Evolutionary conservation across 2,888 invertebrate genomes (phyloP).

Genomic region (Gastracanthus pulcherrimus): DNA sequence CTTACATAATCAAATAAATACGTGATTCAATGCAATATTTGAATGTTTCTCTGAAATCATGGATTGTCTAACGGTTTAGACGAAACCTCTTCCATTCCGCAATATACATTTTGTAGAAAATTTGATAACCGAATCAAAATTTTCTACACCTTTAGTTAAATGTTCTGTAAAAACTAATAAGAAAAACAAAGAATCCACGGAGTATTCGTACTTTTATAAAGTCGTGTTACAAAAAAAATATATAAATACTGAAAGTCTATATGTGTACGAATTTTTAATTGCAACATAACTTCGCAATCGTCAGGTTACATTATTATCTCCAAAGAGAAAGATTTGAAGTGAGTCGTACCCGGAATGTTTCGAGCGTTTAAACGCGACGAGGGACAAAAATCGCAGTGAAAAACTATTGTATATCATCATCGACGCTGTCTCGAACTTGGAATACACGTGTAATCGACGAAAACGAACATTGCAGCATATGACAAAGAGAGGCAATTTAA

Average conservation of each 20-base stretch:
- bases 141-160: slow-evolving; percentile 3
- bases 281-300: neutral
- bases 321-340: neutral
- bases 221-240: neutral
- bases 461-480: no score
- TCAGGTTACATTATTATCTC: neutral
- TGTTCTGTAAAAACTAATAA: neutral
- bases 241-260: neutral
- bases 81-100: neutral
- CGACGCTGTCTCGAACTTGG: no score
- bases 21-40: no score
- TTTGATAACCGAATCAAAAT: slow-evolving; percentile 26
- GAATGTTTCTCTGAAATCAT: no score
- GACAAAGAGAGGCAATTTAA: no score
- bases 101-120: slow-evolving; percentile 9
- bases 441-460: no score
- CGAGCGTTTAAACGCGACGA: no score
- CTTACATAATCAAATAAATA: no score
- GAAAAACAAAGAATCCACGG: neutral
- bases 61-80: neutral
- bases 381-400: no score
- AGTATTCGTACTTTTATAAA: slow-evolving; percentile 11
- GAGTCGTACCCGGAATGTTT: no score
- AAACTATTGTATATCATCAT: no score
- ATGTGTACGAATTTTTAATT: slow-evolving; percentile 20